These are phyloP conservation scores for Propithecus perrieri DNA, from an alignment of 2,797 vertebrate species.

Conservation along the genomic window DNA sequence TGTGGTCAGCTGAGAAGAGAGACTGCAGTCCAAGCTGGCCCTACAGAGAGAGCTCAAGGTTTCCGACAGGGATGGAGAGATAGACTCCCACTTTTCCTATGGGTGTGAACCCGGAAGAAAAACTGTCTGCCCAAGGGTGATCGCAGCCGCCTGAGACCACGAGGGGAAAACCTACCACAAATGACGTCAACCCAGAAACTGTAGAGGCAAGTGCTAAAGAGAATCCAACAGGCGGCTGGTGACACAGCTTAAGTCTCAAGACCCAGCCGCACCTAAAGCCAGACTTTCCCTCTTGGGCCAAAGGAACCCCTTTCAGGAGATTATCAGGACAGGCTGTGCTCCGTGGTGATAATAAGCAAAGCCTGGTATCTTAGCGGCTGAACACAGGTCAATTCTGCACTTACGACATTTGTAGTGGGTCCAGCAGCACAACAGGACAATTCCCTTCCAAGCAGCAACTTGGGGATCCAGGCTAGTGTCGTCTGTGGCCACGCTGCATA, in stretches of 20 bases:
- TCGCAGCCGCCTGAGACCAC: not conserved
- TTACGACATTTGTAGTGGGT: rapidly evolving
- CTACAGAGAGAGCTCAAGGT: not conserved
- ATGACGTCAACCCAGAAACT: not conserved
- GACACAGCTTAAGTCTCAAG: not conserved
- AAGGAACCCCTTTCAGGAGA: not conserved
- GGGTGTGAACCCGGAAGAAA: not conserved
- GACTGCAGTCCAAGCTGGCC: not conserved
- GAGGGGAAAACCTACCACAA: not conserved
- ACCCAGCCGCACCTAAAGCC: not conserved
- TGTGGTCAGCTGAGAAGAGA: not conserved
- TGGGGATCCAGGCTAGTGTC: not conserved
- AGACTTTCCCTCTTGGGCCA: not conserved
- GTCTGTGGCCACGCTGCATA: not conserved
- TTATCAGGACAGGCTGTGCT: not conserved
- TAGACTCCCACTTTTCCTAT: not conserved
- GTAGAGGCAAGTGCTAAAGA: not conserved
- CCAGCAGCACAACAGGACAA: not conserved
- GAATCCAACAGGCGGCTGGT: not conserved
- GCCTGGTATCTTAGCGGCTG: not conserved
- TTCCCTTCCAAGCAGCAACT: not conserved
- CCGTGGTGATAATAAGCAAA: not conserved
- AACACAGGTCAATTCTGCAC: not conserved
- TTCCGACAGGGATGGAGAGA: not conserved
- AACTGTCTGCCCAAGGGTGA: not conserved